Conservation (phyloP, 2,797 vertebrate genomes). For the Tinamus major region DNA sequence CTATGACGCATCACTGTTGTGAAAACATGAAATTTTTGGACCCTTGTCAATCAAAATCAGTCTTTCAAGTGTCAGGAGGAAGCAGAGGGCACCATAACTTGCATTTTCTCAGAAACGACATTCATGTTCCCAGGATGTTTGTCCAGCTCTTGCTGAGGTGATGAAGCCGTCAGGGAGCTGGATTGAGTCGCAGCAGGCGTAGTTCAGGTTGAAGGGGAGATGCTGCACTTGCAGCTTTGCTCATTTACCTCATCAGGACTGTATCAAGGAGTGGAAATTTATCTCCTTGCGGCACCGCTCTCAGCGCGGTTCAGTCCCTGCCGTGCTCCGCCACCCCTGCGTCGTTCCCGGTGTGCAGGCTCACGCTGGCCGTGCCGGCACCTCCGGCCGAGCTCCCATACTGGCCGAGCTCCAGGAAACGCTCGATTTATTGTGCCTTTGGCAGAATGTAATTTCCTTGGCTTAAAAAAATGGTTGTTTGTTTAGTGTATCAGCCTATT, state of each 20-base stretch:
- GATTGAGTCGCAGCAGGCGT: fast-evolving
- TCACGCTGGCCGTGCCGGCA: not conserved
- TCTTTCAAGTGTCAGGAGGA: not conserved
- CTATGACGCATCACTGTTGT: fast-evolving
- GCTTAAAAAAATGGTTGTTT: not conserved
- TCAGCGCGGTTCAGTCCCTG: not conserved
- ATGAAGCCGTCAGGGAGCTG: not conserved
- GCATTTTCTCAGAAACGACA: not conserved
- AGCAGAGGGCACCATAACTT: not conserved
- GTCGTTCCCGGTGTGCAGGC: fast-evolving
- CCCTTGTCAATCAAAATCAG: not conserved
- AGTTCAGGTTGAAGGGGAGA: not conserved
- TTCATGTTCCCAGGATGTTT: not conserved
- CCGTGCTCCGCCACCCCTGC: too few species aligned
- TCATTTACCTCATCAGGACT: not conserved
- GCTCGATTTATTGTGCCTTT: not conserved
- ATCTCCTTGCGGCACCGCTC: not conserved
- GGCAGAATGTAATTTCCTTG: not conserved
- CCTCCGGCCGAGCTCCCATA: not conserved
- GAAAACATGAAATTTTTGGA: not conserved
- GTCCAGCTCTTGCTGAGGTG: not conserved
- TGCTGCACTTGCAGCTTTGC: not conserved
- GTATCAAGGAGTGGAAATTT: not conserved
- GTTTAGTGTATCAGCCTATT: not conserved
- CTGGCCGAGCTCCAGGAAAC: not conserved